phyloP scores from a whole-genome alignment of 2,888 invertebrate species.

The Trisateles emortualis region DNA sequence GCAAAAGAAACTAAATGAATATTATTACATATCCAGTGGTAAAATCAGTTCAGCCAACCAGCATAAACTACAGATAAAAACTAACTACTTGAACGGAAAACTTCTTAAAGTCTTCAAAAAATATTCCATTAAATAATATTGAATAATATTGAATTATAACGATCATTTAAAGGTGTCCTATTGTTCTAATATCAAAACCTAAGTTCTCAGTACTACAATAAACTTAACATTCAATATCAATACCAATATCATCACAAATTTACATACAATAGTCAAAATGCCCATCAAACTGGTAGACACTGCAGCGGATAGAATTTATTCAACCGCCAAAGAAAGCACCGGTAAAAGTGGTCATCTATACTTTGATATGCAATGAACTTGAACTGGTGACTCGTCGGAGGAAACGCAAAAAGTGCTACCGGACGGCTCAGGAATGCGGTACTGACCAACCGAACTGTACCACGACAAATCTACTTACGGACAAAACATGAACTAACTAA shows the following conservation, averaged over 20 bases:
- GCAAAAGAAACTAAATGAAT: no score
- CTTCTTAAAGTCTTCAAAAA: no score
- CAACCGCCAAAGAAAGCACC: slow-evolving; percentile 36
- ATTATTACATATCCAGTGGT: no score
- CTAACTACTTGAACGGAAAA: no score
- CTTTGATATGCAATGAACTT: slow-evolving; percentile 46
- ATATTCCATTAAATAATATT: background rate
- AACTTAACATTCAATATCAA: slow-evolving; percentile 17
- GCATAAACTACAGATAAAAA: no score
- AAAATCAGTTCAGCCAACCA: no score
- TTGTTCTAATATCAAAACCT: slow-evolving; percentile 28
- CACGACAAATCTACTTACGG: slow-evolving; percentile 15
- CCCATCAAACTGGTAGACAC: slow-evolving; percentile 14
- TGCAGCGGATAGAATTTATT: slow-evolving; percentile 5
- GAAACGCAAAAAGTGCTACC: slow-evolving; percentile 71
- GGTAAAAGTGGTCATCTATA: slow-evolving; percentile 70
- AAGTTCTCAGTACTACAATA: slow-evolving; percentile 30
- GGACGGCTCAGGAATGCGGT: slow-evolving; percentile 66
- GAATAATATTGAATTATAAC: slow-evolving; percentile 9
- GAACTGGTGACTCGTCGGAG: slow-evolving; percentile 50
- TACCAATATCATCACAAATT: slow-evolving; percentile 16
- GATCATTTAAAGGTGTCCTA: slow-evolving; percentile 16
- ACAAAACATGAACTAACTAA: slow-evolving; percentile 25
- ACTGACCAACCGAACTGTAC: slow-evolving; percentile 31
- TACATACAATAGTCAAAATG: slow-evolving; percentile 39